phyloP scores from a whole-genome alignment of 2,113 vertebrate genomes.

The Loxodonta africana region DNA sequence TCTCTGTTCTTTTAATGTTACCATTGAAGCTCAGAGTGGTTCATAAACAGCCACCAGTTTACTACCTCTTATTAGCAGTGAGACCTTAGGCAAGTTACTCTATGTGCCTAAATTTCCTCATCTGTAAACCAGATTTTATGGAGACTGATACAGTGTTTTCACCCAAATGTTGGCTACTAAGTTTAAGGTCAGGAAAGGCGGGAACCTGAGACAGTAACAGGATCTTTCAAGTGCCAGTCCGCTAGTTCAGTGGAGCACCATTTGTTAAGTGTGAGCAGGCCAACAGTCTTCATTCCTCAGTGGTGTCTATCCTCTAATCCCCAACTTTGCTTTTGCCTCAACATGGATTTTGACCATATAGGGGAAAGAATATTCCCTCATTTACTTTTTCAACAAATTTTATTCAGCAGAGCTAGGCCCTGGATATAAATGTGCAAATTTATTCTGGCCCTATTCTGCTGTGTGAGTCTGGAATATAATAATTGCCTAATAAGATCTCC shows the following conservation, averaged over 20 bases:
- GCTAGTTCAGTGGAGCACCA: background rate
- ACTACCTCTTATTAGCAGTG: background rate
- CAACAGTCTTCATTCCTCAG: background rate
- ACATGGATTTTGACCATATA: conserved; percentile 18
- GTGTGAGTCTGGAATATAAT: background rate
- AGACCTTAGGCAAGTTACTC: conserved; percentile 13
- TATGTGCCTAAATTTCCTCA: background rate
- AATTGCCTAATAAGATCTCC: background rate
- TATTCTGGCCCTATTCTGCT: background rate
- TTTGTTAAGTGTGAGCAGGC: background rate
- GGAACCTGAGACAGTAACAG: background rate
- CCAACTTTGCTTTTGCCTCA: conserved; percentile 31
- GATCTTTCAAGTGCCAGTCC: background rate
- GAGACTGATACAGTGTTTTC: background rate
- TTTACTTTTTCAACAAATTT: conserved; percentile 22
- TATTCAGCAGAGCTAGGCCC: background rate
- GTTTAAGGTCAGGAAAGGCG: background rate
- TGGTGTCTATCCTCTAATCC: background rate
- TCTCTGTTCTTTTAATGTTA: conserved; percentile 3
- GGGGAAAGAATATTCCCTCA: background rate
- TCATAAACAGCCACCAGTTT: conserved; percentile 38
- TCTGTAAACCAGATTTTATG: conserved; percentile 37
- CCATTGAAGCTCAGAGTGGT: conserved; percentile 23
- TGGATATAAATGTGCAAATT: background rate
- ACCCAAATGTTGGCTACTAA: conserved; percentile 8